Percentiles rank a stretch among this genome's conserved stretches.
These are phyloP conservation scores for Meteorus sp. DNA, from an alignment of 1,140 invertebrate species.

Conservation along the genomic window DNA sequence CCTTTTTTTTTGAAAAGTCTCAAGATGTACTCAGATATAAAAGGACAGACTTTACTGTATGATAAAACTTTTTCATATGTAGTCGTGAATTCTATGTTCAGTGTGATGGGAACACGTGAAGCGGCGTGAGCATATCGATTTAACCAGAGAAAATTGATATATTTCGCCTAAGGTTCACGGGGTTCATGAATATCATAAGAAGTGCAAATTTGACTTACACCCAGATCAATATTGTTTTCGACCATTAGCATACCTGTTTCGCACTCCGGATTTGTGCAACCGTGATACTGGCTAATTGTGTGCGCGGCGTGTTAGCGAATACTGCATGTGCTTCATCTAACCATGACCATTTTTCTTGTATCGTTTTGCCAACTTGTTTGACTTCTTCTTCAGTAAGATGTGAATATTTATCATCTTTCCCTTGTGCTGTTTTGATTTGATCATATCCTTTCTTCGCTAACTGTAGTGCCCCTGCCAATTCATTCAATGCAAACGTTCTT, in stretches of 20 bases:
- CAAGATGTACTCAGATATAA: constrained; percentile 1
- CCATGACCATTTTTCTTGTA: constrained; percentile 67
- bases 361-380: constrained; percentile 67
- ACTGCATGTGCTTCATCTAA: constrained; percentile 70
- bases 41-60: neutral
- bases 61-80: too few species aligned
- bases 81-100: too few species aligned
- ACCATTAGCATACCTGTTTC: constrained; percentile 68
- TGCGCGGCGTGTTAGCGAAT: constrained; percentile 64
- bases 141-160: too few species aligned
- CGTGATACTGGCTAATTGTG: constrained; percentile 72
- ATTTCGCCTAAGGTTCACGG: too few species aligned
- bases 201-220: constrained; percentile 14
- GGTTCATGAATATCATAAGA: constrained; percentile 1
- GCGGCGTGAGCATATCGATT: too few species aligned
- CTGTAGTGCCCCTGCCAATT: constrained; percentile 73
- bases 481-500: constrained; percentile 74
- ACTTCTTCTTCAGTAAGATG: constrained; percentile 83
- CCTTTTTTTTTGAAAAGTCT: too few species aligned
- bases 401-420: constrained; percentile 77
- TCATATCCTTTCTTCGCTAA: constrained; percentile 76
- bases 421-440: constrained; percentile 57
- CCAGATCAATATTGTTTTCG: too few species aligned
- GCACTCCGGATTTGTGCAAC: constrained; percentile 76
- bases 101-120: too few species aligned